These are phyloP conservation scores for Argyresthia albistria DNA, from an alignment of 2,888 invertebrate genomes.

Conservation along the genomic window DNA sequence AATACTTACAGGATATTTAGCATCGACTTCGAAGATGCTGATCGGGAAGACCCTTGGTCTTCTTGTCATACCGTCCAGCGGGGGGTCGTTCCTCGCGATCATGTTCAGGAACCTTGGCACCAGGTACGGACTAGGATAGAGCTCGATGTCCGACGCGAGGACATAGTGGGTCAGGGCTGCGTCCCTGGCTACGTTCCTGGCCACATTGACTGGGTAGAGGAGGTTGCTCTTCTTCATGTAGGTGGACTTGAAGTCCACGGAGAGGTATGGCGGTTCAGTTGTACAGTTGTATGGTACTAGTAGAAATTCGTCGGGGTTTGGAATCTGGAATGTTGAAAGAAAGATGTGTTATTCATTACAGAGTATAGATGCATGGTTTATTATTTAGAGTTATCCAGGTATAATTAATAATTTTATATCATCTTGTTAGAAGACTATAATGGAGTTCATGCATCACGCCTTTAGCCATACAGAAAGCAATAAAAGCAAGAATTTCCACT, in stretches of 20 bases:
- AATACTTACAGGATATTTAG: conserved; percentile 45
- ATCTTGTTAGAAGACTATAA: too few relatives aligned
- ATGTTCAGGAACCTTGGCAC: conserved; percentile 87
- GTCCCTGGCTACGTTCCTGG: conserved; percentile 90
- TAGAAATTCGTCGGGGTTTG: conserved; percentile 75
- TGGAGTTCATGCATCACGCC: too few relatives aligned
- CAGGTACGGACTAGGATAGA: conserved; percentile 89
- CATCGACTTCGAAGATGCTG: conserved; percentile 90
- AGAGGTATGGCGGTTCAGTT: conserved; percentile 77
- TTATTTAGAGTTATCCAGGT: too few relatives aligned
- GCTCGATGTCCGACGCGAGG: conserved; percentile 90
- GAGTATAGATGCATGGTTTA: too few relatives aligned
- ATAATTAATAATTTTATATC: too few relatives aligned
- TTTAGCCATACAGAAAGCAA: too few relatives aligned
- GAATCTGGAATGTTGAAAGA: conserved; percentile 69
- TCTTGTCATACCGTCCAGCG: conserved; percentile 62
- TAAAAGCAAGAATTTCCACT: too few relatives aligned
- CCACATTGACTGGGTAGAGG: conserved; percentile 92
- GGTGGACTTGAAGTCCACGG: conserved; percentile 75
- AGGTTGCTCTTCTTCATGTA: conserved; percentile 87
- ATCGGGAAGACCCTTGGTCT: conserved; percentile 85
- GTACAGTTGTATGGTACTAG: conserved; percentile 80
- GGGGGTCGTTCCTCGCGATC: conserved; percentile 81
- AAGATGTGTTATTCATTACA: background rate
- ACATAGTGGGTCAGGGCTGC: conserved; percentile 86